phyloP scores from a whole-genome alignment of 2,797 vertebrate species.

The Aratinga solstitialis region DNA sequence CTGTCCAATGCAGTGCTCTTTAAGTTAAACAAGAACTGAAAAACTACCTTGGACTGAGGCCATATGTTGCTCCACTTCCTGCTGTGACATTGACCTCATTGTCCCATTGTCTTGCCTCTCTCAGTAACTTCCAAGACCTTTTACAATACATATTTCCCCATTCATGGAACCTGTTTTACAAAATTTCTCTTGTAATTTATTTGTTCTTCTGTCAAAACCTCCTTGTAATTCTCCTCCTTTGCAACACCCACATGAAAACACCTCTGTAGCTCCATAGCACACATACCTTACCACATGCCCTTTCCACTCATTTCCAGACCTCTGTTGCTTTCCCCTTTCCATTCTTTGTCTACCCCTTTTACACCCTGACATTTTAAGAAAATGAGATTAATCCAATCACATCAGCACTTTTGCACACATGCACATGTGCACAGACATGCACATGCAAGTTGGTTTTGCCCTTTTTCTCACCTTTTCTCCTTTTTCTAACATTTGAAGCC shows the following conservation, averaged over 20 bases:
- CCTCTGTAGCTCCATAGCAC: not conserved
- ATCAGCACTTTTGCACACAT: not conserved
- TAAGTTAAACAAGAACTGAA: not conserved
- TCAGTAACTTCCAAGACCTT: not conserved
- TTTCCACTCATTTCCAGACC: not conserved
- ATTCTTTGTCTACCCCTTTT: not conserved
- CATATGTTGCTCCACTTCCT: not conserved
- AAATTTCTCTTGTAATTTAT: not conserved
- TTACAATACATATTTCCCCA: not conserved
- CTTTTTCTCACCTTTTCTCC: not conserved
- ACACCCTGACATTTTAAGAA: not conserved
- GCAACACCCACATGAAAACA: not conserved
- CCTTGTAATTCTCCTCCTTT: not conserved
- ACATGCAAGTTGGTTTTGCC: not conserved
- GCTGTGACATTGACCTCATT: not conserved
- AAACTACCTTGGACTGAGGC: not conserved
- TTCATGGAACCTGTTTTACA: not conserved
- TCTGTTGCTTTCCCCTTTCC: not conserved
- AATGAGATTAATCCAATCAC: not conserved
- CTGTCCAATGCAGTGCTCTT: not conserved
- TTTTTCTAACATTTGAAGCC: not conserved
- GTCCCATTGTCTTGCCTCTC: not conserved
- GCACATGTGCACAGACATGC: not conserved
- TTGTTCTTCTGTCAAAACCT: not conserved
- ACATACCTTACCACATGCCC: not conserved